Evolutionary conservation across 2,888 invertebrate species (phyloP).

Genomic region (Busseola fusca): DNA sequence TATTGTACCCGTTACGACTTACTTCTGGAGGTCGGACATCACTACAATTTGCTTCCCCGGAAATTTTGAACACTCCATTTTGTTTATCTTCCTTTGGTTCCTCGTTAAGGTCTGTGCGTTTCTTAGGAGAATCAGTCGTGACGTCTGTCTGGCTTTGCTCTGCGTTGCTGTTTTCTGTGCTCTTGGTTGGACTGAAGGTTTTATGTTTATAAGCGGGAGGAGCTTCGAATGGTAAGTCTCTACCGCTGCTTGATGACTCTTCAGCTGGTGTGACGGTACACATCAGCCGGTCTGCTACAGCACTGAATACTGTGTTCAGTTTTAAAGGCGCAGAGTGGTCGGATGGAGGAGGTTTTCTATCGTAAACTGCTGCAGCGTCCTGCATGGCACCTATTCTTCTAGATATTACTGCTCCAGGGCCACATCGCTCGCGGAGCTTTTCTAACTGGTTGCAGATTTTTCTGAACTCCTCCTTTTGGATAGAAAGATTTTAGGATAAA

Average conservation of each 20-base stretch:
- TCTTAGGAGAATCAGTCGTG: conserved; percentile 83
- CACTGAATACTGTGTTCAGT: conserved; percentile 87
- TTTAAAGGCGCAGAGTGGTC: conserved; percentile 85
- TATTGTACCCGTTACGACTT: conserved; percentile 76
- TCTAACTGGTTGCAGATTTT: conserved; percentile 94
- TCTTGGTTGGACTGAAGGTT: conserved; percentile 86
- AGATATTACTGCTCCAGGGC: conserved; percentile 92
- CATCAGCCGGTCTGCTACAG: conserved; percentile 87
- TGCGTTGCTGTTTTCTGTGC: conserved; percentile 79
- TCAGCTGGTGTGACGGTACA: conserved; percentile 87
- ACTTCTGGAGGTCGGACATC: conserved; percentile 83
- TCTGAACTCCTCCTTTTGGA: conserved; percentile 93
- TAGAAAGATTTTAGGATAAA: conserved; percentile 21
- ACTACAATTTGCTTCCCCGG: conserved; percentile 84
- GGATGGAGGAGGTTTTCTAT: conserved; percentile 85
- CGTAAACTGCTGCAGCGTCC: conserved; percentile 91
- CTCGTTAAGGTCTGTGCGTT: conserved; percentile 73
- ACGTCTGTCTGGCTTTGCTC: conserved; percentile 84
- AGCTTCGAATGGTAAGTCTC: conserved; percentile 84
- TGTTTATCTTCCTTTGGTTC: conserved; percentile 78
- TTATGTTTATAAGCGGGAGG: conserved; percentile 84
- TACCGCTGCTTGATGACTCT: conserved; percentile 86
- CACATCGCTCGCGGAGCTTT: conserved; percentile 93
- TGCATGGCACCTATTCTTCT: conserved; percentile 95
- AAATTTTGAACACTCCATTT: conserved; percentile 85